Conservation (phyloP, 2,113 vertebrate genomes). For the Camelus bactrianus region DNA sequence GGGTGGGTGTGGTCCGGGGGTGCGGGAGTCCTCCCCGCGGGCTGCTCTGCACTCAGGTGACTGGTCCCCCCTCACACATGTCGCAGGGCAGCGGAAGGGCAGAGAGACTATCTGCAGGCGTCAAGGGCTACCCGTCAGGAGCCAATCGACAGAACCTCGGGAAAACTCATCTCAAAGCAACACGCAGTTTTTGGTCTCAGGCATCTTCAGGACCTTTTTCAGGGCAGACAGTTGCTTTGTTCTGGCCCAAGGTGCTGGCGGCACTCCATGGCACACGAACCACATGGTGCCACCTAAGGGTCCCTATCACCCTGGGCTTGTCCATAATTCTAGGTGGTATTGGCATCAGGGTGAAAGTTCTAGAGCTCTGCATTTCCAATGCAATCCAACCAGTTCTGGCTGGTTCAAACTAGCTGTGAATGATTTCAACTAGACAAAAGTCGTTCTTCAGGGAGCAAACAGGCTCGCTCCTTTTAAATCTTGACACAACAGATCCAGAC, state of each 20-base stretch:
- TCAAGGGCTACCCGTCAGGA: neutral
- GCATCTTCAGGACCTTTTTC: neutral
- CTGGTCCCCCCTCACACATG: neutral
- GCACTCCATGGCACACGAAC: neutral
- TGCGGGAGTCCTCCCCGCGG: too few species aligned
- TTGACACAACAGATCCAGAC: neutral
- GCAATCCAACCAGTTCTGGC: neutral
- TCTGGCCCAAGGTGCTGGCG: neutral
- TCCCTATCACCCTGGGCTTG: neutral
- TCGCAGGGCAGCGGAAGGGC: neutral
- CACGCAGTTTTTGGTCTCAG: neutral
- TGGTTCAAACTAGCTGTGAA: neutral
- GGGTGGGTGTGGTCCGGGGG: neutral
- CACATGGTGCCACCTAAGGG: neutral
- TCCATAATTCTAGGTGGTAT: neutral
- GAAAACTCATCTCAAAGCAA: neutral
- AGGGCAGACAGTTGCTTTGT: neutral
- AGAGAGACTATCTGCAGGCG: neutral
- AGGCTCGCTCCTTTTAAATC: neutral
- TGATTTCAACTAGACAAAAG: neutral
- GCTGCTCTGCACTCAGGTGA: too few species aligned
- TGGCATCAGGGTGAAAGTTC: neutral
- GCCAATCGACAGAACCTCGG: neutral
- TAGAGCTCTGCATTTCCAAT: neutral
- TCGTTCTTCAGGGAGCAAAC: neutral